These are phyloP conservation scores for Vanessa cardui DNA, from an alignment of 2,888 invertebrate species.

Conservation along the genomic window DNA sequence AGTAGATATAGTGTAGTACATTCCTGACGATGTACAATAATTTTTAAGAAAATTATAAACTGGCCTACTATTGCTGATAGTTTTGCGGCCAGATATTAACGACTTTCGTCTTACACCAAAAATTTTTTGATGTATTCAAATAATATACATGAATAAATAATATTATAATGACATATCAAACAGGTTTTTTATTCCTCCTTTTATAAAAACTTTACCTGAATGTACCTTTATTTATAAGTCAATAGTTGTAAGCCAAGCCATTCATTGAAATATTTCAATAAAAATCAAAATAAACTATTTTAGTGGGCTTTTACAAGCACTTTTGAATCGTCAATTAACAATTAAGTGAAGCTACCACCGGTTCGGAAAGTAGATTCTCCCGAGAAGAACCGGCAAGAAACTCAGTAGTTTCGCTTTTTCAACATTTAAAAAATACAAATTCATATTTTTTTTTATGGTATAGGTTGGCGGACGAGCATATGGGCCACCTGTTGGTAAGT, in stretches of 20 bases:
- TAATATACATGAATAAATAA: slow-evolving; percentile 74
- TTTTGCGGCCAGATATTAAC: slow-evolving; percentile 59
- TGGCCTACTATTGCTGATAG: slow-evolving; percentile 62
- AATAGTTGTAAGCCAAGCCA: background rate
- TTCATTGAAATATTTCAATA: too few species aligned
- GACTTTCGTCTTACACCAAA: slow-evolving; percentile 77
- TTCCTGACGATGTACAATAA: slow-evolving; percentile 77
- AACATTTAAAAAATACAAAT: too few species aligned
- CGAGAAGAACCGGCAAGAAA: too few species aligned
- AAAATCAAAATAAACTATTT: too few species aligned
- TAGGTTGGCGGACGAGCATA: too few species aligned
- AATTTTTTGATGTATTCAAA: slow-evolving; percentile 75
- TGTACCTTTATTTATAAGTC: background rate
- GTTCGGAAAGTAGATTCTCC: too few species aligned
- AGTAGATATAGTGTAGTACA: slow-evolving; percentile 73
- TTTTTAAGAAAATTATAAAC: slow-evolving; percentile 52
- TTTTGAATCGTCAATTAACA: too few species aligned
- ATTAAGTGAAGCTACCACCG: too few species aligned
- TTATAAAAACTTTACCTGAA: background rate
- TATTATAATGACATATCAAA: slow-evolving; percentile 62
- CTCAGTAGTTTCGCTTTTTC: too few species aligned
- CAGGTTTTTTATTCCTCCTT: slow-evolving; percentile 47
- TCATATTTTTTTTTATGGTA: too few species aligned
- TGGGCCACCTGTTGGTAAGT: too few species aligned
- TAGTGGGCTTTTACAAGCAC: too few species aligned